These are phyloP conservation scores for Clarias laeviceps DNA, from an alignment of 2,797 vertebrate genomes.

Conservation along the genomic window DNA sequence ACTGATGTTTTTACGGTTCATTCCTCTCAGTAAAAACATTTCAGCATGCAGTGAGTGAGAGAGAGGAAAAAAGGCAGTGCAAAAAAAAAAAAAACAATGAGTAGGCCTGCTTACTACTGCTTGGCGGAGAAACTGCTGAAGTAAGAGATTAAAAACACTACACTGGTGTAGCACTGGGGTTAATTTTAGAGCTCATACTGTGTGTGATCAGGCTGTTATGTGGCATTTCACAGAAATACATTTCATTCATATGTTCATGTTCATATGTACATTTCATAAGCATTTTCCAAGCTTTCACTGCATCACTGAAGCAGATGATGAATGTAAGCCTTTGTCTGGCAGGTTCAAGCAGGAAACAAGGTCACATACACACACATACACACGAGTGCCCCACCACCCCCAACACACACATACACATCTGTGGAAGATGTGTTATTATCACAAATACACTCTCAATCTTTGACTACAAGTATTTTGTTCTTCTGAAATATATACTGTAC, in stretches of 20 bases:
- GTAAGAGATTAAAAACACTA: neutral
- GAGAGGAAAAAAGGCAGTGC: slow-evolving; percentile 2
- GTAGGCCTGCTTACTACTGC: slow-evolving; percentile 11
- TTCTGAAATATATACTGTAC: neutral
- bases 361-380: slow-evolving; percentile 5
- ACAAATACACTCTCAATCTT: neutral
- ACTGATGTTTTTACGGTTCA: slow-evolving; percentile 22
- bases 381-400: neutral
- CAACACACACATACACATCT: neutral
- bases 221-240: neutral
- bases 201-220: neutral
- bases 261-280: too few species aligned
- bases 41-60: slow-evolving; percentile 18
- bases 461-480: neutral
- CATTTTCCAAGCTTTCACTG: slow-evolving; percentile 2
- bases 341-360: slow-evolving; percentile 21
- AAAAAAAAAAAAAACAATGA: neutral
- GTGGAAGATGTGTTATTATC: slow-evolving; percentile 6
- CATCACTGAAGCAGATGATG: slow-evolving; percentile 45
- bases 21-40: slow-evolving; percentile 22
- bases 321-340: slow-evolving; percentile 28
- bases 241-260: neutral
- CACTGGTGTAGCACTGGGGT: neutral
- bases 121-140: slow-evolving; percentile 24
- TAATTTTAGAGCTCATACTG: neutral